Evolutionary conservation across 1,140 invertebrate species (phyloP), one percentile per base, ranked within the genome.

Genomic region (Gryllus bimaculatus): DNA sequence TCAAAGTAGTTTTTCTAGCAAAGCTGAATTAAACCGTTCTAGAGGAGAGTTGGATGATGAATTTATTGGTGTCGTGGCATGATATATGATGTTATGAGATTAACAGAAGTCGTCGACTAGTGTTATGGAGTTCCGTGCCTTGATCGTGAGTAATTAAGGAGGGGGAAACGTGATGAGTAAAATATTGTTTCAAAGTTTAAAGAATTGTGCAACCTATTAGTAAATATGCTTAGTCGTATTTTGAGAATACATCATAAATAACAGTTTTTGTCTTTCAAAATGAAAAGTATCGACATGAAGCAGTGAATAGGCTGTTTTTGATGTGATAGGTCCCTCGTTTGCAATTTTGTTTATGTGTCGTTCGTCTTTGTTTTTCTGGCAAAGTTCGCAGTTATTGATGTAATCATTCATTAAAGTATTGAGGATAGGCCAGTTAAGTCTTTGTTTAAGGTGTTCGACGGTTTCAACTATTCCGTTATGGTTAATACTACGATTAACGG

Each of bases 311-410:
- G 26, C 1, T 21, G 12, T 4, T n/a, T 18, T 7, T 10, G n/a
- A 21, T 21, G 74, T 8, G 12, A 75, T 75, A 20, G 74, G 74
- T 2, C 74, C 74, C 20, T 75, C n/a, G 7, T 75, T 13, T 39
- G 54, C 10, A 3, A 66, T 7, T 66, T 66, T 10, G 74, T 75
- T 75, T 10, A 8, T 3, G 74, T 75, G 74, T 8, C 74, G n/a
- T 39, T 75, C 74, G 26, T 75, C 3, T 75, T 75, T 75, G 74
- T 8, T 75, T 39, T 20, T 75, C 20, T 21, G 26, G 26, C 74
- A 75, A 20, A 75, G 74, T n/a, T 75, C 26, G 20, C 74, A 75
- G 1, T 75, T n/a, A 20, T 75, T 75, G 10, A 75, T 75, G n/a
- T 21, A 39, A 15, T n/a, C 8, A n/a, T 8, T 75, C 2, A 75